Evolutionary conservation across 2,888 invertebrate genomes (phyloP).

Genomic region (Protodeltote pygarga): DNA sequence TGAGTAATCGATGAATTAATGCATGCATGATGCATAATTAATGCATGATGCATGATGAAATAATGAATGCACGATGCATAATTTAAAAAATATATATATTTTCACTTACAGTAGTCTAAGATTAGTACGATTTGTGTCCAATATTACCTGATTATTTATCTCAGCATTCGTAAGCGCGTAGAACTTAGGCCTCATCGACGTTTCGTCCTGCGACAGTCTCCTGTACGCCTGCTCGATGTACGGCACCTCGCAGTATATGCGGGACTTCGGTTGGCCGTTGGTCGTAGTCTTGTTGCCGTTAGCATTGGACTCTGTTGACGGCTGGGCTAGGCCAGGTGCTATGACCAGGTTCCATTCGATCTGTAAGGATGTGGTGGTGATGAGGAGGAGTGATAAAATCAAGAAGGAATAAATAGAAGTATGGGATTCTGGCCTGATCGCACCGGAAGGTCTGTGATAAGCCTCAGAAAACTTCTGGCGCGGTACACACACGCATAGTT

Average conservation of each 20-base stretch:
- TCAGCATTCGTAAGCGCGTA: conserved; percentile 95
- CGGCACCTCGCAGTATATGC: conserved; percentile 82
- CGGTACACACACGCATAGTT: no score
- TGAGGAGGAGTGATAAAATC: not conserved
- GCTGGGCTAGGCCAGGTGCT: conserved; percentile 77
- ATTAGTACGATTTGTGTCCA: no score
- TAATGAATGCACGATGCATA: no score
- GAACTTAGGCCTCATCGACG: conserved; percentile 95
- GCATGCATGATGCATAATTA: no score
- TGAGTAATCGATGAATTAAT: no score
- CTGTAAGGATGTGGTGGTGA: conserved; percentile 44
- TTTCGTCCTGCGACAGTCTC: conserved; percentile 84
- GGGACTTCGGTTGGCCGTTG: conserved; percentile 71
- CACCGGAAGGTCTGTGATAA: no score
- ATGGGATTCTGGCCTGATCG: not conserved
- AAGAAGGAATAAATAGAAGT: not conserved
- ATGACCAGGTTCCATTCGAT: conserved; percentile 85
- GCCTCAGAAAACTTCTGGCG: no score
- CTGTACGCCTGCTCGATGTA: conserved; percentile 79
- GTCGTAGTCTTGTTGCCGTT: conserved; percentile 65
- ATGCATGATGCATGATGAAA: no score
- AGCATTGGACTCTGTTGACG: conserved; percentile 61
- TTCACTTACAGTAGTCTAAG: no score
- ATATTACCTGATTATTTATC: conserved; percentile 84
- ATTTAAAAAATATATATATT: no score